Percentiles rank a stretch among this genome's conserved stretches.
Evolutionary conservation across 2,888 invertebrate species (phyloP).

Genomic region (Germaria angustata): DNA sequence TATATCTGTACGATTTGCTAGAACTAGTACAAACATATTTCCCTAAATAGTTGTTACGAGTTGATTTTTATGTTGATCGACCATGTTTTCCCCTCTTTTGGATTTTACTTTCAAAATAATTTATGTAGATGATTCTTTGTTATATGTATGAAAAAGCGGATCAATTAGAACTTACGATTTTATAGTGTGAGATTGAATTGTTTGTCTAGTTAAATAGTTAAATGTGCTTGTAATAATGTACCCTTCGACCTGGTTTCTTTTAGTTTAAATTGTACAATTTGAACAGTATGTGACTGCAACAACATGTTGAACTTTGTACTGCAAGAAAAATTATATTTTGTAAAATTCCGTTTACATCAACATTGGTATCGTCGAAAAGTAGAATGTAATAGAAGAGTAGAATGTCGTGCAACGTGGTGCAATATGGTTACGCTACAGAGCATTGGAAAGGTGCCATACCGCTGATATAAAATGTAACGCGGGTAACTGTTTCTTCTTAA

Average conservation of each 20-base stretch:
- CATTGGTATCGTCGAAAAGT: background rate
- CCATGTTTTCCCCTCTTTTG: constrained; percentile 8
- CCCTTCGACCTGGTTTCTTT: constrained; percentile 41
- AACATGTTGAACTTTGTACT: constrained; percentile 27
- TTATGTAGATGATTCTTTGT: background rate
- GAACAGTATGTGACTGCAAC: background rate
- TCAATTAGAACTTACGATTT: constrained; percentile 33
- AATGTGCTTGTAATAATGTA: background rate
- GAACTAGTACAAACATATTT: background rate
- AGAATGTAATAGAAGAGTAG: too few relatives aligned
- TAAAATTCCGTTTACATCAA: background rate
- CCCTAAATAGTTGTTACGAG: background rate
- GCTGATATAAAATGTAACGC: too few relatives aligned
- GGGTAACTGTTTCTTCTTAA: too few relatives aligned
- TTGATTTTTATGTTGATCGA: constrained; percentile 14
- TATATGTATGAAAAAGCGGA: background rate
- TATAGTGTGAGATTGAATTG: constrained; percentile 12
- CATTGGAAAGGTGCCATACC: too few relatives aligned
- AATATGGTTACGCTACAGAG: too few relatives aligned
- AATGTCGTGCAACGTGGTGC: too few relatives aligned
- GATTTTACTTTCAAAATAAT: background rate
- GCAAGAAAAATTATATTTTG: background rate
- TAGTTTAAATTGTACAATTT: background rate
- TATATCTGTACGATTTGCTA: background rate
- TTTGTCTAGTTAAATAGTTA: background rate